phyloP scores from a whole-genome alignment of 2,888 invertebrate species.

The Conistra vaccinii region DNA sequence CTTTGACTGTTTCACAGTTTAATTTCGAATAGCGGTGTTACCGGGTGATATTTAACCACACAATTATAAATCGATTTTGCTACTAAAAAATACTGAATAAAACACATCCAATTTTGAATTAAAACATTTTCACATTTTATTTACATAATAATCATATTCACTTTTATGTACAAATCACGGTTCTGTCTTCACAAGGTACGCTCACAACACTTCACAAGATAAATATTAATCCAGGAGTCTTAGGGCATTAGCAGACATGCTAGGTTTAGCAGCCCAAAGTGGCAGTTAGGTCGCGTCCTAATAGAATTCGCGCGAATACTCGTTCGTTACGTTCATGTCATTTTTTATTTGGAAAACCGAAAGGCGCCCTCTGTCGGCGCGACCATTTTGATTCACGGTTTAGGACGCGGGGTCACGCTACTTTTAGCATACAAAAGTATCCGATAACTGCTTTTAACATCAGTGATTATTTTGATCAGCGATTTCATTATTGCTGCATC shows the following conservation, averaged over 20 bases:
- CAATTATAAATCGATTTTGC: neutral
- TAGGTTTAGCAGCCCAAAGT: neutral
- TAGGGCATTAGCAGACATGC: neutral
- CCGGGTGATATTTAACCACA: too few species aligned
- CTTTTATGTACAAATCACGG: constrained; percentile 50
- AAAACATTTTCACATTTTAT: constrained; percentile 54
- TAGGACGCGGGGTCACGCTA: too few species aligned
- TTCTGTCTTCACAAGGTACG: constrained; percentile 21
- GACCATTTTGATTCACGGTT: too few species aligned
- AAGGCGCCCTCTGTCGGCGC: too few species aligned
- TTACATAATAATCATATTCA: constrained; percentile 51
- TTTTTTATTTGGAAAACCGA: too few species aligned
- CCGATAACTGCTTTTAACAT: constrained; percentile 1
- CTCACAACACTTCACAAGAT: constrained; percentile 46
- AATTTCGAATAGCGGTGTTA: too few species aligned
- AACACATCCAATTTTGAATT: constrained; percentile 26
- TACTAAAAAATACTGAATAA: constrained; percentile 38
- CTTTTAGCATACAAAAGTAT: neutral
- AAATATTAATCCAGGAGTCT: constrained; percentile 9
- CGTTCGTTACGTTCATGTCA: too few species aligned
- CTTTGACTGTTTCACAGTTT: too few species aligned
- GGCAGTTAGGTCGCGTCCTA: too few species aligned
- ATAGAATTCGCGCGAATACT: too few species aligned
- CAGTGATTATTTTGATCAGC: neutral
- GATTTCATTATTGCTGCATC: neutral